These are phyloP conservation scores for Micrastur ruficollis DNA, from an alignment of 2,797 vertebrate species.

Conservation along the genomic window DNA sequence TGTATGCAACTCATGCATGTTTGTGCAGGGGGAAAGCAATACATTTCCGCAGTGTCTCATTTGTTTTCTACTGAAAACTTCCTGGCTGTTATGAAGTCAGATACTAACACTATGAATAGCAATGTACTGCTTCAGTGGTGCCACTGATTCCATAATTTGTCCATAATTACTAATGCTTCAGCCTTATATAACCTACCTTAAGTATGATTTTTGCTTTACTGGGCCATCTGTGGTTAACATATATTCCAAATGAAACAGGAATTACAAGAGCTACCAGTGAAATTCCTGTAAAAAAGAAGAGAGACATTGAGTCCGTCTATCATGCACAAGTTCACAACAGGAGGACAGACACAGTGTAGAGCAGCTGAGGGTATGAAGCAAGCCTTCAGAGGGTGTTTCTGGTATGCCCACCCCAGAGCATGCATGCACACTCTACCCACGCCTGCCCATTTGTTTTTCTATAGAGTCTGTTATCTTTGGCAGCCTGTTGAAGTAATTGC, in stretches of 20 bases:
- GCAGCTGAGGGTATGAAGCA: fast-evolving
- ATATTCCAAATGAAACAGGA: conserved; percentile 85
- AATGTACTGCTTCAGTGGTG: not conserved
- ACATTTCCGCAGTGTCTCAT: not conserved
- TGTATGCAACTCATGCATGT: not conserved
- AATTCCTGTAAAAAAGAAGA: conserved; percentile 75
- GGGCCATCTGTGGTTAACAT: conserved; percentile 87
- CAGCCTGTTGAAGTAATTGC: conserved; percentile 54
- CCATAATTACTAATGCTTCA: not conserved
- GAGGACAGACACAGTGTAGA: fast-evolving
- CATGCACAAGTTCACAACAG: not conserved
- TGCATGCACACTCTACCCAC: fast-evolving
- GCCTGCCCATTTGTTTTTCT: conserved; percentile 37
- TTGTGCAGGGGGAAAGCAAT: not conserved
- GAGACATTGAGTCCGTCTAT: not conserved
- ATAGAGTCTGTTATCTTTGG: conserved; percentile 31
- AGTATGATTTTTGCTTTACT: conserved; percentile 84
- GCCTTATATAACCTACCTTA: conserved; percentile 78
- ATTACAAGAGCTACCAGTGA: conserved; percentile 86
- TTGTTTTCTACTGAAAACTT: conserved; percentile 32
- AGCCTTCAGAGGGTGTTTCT: not conserved
- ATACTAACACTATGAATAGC: not conserved
- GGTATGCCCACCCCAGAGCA: not conserved
- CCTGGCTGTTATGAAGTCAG: not conserved
- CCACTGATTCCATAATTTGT: not conserved